Evolutionary conservation across 2,888 invertebrate genomes (phyloP).

Genomic region (Perizoma affinitatum): DNA sequence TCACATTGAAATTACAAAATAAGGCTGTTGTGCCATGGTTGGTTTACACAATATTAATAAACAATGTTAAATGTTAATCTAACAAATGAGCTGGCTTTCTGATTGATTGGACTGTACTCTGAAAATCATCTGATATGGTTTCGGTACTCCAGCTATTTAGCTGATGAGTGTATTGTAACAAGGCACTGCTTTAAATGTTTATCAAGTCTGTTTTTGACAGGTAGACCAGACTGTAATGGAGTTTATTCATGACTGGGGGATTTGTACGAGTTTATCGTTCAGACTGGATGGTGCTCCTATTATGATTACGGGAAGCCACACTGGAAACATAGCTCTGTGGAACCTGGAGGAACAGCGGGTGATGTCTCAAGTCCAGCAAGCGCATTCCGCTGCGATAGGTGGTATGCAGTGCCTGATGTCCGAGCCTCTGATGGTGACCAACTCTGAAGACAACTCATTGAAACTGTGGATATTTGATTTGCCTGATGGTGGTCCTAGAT

Average conservation of each 20-base stretch:
- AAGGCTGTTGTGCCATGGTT: no score
- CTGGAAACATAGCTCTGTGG: conserved; percentile 97
- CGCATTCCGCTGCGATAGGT: conserved; percentile 90
- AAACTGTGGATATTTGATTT: conserved; percentile 96
- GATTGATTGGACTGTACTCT: no score
- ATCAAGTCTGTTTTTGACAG: no score
- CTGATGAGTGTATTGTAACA: no score
- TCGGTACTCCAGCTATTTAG: no score
- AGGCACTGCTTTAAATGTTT: no score
- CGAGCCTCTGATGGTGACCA: conserved; percentile 95
- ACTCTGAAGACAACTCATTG: conserved; percentile 96
- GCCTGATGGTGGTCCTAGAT: conserved; percentile 94
- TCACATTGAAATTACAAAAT: no score
- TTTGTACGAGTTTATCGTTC: conserved; percentile 92
- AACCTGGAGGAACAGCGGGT: conserved; percentile 92
- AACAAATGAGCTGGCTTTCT: no score
- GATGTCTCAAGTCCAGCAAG: conserved; percentile 90
- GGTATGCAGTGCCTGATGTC: conserved; percentile 93
- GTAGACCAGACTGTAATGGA: conserved; percentile 91
- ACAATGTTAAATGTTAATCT: no score
- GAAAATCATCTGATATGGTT: no score
- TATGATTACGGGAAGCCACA: conserved; percentile 92
- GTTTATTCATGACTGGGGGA: conserved; percentile 96
- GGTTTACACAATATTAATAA: no score
- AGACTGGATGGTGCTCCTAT: conserved; percentile 93